Conservation (phyloP, 2,113 vertebrate genomes). For the Triplophysa siluroides region DNA sequence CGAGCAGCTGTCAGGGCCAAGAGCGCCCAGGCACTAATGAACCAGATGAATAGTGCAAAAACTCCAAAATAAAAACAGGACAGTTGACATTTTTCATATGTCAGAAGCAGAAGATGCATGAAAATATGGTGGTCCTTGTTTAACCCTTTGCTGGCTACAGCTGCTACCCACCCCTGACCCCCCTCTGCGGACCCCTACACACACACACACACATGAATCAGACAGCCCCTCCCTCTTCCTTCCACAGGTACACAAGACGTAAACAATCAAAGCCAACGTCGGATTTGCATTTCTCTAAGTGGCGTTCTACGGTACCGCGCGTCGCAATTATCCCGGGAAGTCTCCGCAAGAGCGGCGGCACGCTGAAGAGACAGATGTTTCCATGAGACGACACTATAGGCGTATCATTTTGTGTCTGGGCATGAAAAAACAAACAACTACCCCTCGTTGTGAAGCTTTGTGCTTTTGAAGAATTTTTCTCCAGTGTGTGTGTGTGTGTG, state of each 20-base stretch:
- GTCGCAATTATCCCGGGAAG: conserved; percentile 53
- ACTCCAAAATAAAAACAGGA: conserved; percentile 99
- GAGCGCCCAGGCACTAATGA: conserved; percentile 99
- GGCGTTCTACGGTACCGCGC: conserved; percentile 12
- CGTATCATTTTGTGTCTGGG: not conserved
- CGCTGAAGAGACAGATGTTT: conserved; percentile 56
- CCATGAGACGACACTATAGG: conserved; percentile 34
- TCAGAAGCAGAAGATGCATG: conserved; percentile 99
- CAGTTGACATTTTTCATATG: conserved; percentile 99
- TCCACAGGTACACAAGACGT: conserved; percentile 7
- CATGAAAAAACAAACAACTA: not conserved
- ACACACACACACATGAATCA: conserved; percentile 35
- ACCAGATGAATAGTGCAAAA: conserved; percentile 99
- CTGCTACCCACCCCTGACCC: conserved; percentile 45
- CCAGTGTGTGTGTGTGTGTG: not conserved
- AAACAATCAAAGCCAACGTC: conserved; percentile 9
- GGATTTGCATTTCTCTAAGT: conserved; percentile 35
- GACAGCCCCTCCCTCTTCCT: not conserved
- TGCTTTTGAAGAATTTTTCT: not conserved
- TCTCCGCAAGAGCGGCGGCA: conserved; percentile 44
- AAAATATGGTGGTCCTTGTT: conserved; percentile 97
- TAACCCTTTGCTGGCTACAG: conserved; percentile 92
- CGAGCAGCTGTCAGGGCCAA: conserved; percentile 99
- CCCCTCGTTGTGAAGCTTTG: not conserved
- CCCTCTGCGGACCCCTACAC: conserved; percentile 30